These are phyloP conservation scores for Meganola albula DNA, from an alignment of 2,888 invertebrate genomes.

Conservation along the genomic window DNA sequence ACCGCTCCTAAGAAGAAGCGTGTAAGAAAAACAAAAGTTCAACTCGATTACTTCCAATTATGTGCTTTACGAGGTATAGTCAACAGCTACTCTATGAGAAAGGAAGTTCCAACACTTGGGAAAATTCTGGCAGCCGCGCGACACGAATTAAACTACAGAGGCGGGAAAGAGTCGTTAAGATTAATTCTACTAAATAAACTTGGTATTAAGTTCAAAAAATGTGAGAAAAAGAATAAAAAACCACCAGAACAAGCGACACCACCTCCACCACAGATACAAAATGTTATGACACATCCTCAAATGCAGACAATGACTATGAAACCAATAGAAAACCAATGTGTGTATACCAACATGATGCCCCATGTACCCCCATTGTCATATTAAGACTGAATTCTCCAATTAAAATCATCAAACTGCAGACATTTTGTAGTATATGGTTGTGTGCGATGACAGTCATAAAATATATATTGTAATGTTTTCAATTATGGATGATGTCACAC, in stretches of 20 bases:
- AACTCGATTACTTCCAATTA: slow-evolving; percentile 64
- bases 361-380: slow-evolving; percentile 66
- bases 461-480: no score
- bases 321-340: slow-evolving; percentile 58
- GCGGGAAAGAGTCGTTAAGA: slow-evolving; percentile 64
- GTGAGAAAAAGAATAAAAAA: slow-evolving; percentile 67
- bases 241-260: slow-evolving; percentile 47
- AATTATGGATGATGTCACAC: no score
- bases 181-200: slow-evolving; percentile 65
- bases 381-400: no score
- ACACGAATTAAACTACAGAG: slow-evolving; percentile 61
- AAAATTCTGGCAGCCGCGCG: slow-evolving; percentile 64
- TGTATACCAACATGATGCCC: slow-evolving; percentile 62
- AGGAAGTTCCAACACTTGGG: slow-evolving; percentile 65
- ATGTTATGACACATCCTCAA: slow-evolving; percentile 33
- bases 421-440: no score
- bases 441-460: no score
- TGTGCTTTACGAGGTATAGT: slow-evolving; percentile 65
- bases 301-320: slow-evolving; percentile 48
- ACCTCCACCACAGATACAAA: slow-evolving; percentile 30
- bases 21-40: slow-evolving; percentile 65
- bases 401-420: no score
- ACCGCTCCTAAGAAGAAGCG: slow-evolving; percentile 66
- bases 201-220: slow-evolving; percentile 70
- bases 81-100: slow-evolving; percentile 58